Evolutionary conservation across 2,888 invertebrate genomes (phyloP).

Genomic region (Microdon myrmicae): DNA sequence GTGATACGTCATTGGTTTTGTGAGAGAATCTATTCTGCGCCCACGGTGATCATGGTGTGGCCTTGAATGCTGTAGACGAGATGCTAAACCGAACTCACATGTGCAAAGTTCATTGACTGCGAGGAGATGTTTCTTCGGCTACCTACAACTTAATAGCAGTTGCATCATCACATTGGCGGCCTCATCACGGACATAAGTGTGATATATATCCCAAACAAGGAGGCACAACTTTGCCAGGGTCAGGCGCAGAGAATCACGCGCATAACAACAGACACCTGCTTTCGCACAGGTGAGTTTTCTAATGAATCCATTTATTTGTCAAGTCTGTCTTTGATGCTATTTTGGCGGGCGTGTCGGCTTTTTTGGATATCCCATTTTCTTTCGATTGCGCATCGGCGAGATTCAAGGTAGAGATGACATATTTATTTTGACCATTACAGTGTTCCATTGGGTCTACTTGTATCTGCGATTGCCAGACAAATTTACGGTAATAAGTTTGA

Average conservation of each 20-base stretch:
- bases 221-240: slow-evolving; percentile 19
- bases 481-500: too few species aligned
- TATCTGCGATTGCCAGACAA: too few species aligned
- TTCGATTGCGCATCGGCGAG: too few species aligned
- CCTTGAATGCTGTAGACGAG: slow-evolving; percentile 14
- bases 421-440: too few species aligned
- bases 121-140: slow-evolving; percentile 11
- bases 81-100: slow-evolving; percentile 2
- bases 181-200: not conserved
- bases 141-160: not conserved
- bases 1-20: slow-evolving; percentile 7
- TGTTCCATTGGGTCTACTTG: too few species aligned
- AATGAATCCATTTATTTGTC: not conserved
- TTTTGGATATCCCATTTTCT: too few species aligned
- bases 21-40: slow-evolving; percentile 3
- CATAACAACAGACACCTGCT: slow-evolving; percentile 22
- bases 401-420: too few species aligned
- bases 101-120: slow-evolving; percentile 22
- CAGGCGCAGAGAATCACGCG: slow-evolving; percentile 7
- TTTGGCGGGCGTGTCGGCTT: too few species aligned
- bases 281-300: slow-evolving; percentile 15
- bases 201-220: slow-evolving; percentile 12
- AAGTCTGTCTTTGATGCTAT: too few species aligned
- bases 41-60: slow-evolving; percentile 11
- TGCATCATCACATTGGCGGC: not conserved